phyloP scores from a whole-genome alignment of 1,140 invertebrate genomes.

The Reticulitermes speratus region DNA sequence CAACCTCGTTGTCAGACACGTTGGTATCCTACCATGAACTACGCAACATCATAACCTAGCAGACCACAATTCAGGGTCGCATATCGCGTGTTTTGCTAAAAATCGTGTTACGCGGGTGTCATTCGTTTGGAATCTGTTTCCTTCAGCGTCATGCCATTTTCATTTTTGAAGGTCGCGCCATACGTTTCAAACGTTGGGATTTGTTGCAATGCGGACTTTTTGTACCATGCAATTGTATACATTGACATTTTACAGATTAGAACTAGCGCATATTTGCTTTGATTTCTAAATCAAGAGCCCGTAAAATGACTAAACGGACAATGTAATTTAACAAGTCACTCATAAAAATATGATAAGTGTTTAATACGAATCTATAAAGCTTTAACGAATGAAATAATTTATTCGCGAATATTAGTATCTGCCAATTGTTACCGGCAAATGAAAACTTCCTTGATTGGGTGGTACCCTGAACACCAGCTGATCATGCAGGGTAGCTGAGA shows the following conservation, averaged over 20 bases:
- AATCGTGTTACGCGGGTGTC: background rate
- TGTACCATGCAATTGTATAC: background rate
- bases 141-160: background rate
- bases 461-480: constrained; percentile 11
- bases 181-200: background rate
- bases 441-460: constrained; percentile 25
- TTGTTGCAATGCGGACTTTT: constrained; percentile 15
- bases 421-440: constrained; percentile 9
- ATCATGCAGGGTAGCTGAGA: background rate
- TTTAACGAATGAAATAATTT: background rate
- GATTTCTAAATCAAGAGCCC: background rate
- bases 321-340: background rate
- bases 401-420: constrained; percentile 15
- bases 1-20: no score
- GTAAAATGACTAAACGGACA: background rate
- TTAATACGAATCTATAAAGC: background rate
- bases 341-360: background rate
- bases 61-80: no score
- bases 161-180: constrained; percentile 6
- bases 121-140: background rate
- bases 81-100: no score
- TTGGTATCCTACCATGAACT: no score
- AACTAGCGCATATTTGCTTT: background rate
- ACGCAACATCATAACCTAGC: no score
- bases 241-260: background rate